phyloP scores from a whole-genome alignment of 1,140 invertebrate species.

The Leptopilina boulardi region DNA sequence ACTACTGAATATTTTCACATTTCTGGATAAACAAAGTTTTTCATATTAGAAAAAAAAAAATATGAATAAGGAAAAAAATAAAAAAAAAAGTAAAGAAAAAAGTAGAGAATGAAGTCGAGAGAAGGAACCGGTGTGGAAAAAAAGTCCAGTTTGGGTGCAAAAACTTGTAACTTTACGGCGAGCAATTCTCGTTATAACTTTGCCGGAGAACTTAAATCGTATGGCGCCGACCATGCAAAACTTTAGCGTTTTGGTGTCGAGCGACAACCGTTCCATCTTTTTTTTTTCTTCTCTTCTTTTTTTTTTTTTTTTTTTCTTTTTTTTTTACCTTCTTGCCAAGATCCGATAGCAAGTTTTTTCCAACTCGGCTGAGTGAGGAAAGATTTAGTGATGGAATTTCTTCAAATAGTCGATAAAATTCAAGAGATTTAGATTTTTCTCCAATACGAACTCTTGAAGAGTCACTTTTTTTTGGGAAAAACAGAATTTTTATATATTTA shows the following conservation, averaged over 20 bases:
- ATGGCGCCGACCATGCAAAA: constrained; percentile 57
- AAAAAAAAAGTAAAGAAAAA: constrained; percentile 6
- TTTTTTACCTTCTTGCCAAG: constrained; percentile 22
- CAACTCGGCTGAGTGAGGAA: not conserved
- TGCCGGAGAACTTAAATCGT: constrained; percentile 60
- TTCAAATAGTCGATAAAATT: not conserved
- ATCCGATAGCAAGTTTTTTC: constrained; percentile 30
- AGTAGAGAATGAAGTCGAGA: constrained; percentile 30
- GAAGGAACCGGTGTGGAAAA: constrained; percentile 32
- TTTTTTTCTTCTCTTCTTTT: constrained; percentile 30
- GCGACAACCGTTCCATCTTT: constrained; percentile 35
- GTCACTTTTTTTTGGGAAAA: too few relatives aligned
- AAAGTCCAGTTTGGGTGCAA: constrained; percentile 14
- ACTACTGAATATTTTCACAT: constrained; percentile 49
- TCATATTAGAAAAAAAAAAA: constrained; percentile 19
- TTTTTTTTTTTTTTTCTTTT: constrained; percentile 16
- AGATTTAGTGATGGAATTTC: constrained; percentile 14
- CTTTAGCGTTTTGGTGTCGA: constrained; percentile 47
- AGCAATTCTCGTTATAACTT: constrained; percentile 71
- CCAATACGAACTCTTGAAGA: too few relatives aligned
- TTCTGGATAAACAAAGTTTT: constrained; percentile 22
- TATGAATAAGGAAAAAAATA: constrained; percentile 40
- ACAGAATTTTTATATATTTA: too few relatives aligned
- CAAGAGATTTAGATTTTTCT: not conserved
- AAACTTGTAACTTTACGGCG: constrained; percentile 52